phyloP scores from a whole-genome alignment of 2,888 invertebrate genomes.

The Eristalis arbustorum region DNA sequence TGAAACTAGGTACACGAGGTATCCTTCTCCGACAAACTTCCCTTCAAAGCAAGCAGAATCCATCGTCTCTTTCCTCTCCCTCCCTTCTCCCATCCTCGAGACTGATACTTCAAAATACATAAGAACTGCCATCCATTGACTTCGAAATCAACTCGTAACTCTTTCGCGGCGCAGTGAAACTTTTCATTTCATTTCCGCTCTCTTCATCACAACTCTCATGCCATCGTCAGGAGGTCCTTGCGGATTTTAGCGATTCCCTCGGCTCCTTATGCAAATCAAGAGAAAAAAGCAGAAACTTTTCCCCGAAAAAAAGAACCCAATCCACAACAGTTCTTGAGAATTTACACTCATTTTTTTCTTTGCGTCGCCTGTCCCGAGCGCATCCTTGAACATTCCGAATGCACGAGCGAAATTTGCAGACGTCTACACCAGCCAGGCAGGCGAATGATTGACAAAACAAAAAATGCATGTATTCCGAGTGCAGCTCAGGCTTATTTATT shows the following conservation, averaged over 20 bases:
- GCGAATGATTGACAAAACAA: not conserved
- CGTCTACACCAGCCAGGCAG: not conserved
- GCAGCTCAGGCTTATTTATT: slow-evolving; percentile 23
- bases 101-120: not conserved
- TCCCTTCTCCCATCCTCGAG: not conserved
- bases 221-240: not conserved
- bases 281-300: not conserved
- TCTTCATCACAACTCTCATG: not conserved
- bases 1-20: no score
- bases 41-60: no score
- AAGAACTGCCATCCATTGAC: not conserved
- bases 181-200: not conserved
- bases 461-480: not conserved
- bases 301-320: not conserved
- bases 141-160: not conserved
- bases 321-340: not conserved
- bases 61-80: not conserved
- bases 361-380: not conserved
- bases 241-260: not conserved
- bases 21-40: no score
- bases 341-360: not conserved
- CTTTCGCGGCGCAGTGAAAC: not conserved
- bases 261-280: not conserved
- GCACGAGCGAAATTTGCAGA: not conserved
- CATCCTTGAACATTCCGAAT: not conserved